Evolutionary conservation across 2,888 invertebrate genomes (phyloP).

Genomic region (Anarsia innoxiella): DNA sequence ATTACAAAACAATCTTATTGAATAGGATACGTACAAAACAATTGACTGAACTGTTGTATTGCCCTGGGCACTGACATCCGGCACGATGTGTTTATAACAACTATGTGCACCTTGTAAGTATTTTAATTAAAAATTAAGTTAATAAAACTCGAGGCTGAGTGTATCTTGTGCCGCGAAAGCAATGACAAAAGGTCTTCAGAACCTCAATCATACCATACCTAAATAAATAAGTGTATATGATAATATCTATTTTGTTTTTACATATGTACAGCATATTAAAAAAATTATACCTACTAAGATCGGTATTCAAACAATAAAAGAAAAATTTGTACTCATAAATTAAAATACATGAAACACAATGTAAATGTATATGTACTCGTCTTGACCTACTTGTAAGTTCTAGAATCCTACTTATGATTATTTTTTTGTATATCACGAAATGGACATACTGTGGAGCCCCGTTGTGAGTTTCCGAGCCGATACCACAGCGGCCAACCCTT

Average conservation of each 20-base stretch:
- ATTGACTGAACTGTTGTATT: conserved; percentile 41
- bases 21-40: conserved; percentile 31
- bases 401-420: conserved; percentile 66
- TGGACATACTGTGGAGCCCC: too few relatives aligned
- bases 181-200: conserved; percentile 46
- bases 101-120: too few relatives aligned
- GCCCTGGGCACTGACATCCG: conserved; percentile 31
- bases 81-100: conserved; percentile 4
- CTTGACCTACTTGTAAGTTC: conserved; percentile 51
- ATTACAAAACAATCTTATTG: conserved; percentile 14
- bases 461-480: too few relatives aligned
- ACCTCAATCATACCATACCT: conserved; percentile 56
- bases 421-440: conserved; percentile 59
- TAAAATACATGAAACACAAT: conserved; percentile 47
- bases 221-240: conserved; percentile 65
- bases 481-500: conserved; percentile 15
- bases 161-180: conserved; percentile 43
- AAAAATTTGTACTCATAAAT: conserved; percentile 69
- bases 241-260: conserved; percentile 68
- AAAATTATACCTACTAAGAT: conserved; percentile 48
- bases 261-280: conserved; percentile 67
- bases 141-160: conserved; percentile 4
- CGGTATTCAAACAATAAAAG: conserved; percentile 56
- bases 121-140: not conserved
- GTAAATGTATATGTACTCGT: conserved; percentile 49